These are phyloP conservation scores for Xiphias gladius DNA, from an alignment of 2,113 vertebrate species.

Conservation along the genomic window DNA sequence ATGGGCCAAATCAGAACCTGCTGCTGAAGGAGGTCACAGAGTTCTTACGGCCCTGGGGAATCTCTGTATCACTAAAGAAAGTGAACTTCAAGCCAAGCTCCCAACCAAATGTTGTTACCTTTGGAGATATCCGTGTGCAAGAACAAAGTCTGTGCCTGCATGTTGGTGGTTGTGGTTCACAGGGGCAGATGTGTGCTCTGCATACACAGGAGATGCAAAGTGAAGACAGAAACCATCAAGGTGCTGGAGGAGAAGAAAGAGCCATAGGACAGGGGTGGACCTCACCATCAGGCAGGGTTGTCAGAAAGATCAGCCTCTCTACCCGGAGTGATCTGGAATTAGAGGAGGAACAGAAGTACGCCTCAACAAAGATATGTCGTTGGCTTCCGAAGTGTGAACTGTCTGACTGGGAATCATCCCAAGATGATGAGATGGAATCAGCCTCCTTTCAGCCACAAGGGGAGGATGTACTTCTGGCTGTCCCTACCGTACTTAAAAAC, in stretches of 20 bases:
- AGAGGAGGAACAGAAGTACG: constrained; percentile 58
- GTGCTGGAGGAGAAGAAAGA: constrained; percentile 41
- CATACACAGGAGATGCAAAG: constrained; percentile 70
- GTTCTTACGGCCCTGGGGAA: constrained; percentile 81
- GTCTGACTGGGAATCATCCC: constrained; percentile 68
- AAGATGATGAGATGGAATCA: constrained; percentile 72
- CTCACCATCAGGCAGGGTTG: constrained; percentile 60
- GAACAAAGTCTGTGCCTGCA: constrained; percentile 74
- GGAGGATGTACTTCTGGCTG: constrained; percentile 76
- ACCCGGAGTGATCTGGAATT: constrained; percentile 64
- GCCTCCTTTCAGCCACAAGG: constrained; percentile 52
- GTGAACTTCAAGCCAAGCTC: constrained; percentile 83
- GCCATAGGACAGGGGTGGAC: constrained; percentile 43
- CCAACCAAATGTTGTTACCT: constrained; percentile 73
- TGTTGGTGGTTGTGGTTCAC: constrained; percentile 67
- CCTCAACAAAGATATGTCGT: constrained; percentile 37
- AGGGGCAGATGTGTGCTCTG: constrained; percentile 75
- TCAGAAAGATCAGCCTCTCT: constrained; percentile 80
- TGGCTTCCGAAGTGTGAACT: constrained; percentile 65
- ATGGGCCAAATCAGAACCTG: constrained; percentile 49
- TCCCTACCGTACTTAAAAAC: constrained; percentile 70
- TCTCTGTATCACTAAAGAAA: constrained; percentile 81
- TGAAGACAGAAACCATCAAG: constrained; percentile 52
- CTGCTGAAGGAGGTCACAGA: constrained; percentile 76
- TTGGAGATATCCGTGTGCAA: constrained; percentile 82